These are phyloP conservation scores for Alethe castanea DNA, from an alignment of 2,113 vertebrate genomes.

Conservation along the genomic window DNA sequence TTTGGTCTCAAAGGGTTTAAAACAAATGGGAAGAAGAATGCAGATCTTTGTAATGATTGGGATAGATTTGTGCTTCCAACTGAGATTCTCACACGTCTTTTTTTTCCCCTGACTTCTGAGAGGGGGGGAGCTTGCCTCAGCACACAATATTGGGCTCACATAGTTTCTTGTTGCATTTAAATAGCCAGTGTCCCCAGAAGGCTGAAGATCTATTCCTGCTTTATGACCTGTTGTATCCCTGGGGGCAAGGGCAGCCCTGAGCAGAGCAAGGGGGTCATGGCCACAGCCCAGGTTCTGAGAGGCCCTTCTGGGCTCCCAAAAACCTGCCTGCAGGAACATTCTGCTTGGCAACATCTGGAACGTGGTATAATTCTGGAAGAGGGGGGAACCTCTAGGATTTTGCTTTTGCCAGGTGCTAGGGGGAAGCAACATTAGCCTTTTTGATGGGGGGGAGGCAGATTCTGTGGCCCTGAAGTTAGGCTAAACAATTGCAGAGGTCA, in stretches of 20 bases:
- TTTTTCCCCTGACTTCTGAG: background rate
- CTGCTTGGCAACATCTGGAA: slow-evolving; percentile 70
- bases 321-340: slow-evolving; percentile 35
- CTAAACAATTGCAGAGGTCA: slow-evolving; percentile 80
- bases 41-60: slow-evolving; percentile 17
- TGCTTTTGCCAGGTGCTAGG: slow-evolving; percentile 74
- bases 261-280: slow-evolving; percentile 74
- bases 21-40: slow-evolving; percentile 51
- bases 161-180: slow-evolving; percentile 62
- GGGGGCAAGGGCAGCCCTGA: slow-evolving; percentile 55
- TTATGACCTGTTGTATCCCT: slow-evolving; percentile 74
- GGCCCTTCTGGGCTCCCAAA: background rate
- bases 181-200: slow-evolving; percentile 61
- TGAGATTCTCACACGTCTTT: background rate
- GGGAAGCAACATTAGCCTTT: slow-evolving; percentile 74
- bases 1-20: slow-evolving; percentile 32
- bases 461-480: slow-evolving; percentile 75
- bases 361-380: background rate
- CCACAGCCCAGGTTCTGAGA: slow-evolving; percentile 60
- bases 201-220: slow-evolving; percentile 74
- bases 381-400: slow-evolving; percentile 57
- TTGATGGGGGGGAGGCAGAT: slow-evolving; percentile 69
- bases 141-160: slow-evolving; percentile 1
- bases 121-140: background rate
- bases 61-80: slow-evolving; percentile 32